phyloP scores from a whole-genome alignment of 2,797 vertebrate genomes.

The Eulemur albifrons region DNA sequence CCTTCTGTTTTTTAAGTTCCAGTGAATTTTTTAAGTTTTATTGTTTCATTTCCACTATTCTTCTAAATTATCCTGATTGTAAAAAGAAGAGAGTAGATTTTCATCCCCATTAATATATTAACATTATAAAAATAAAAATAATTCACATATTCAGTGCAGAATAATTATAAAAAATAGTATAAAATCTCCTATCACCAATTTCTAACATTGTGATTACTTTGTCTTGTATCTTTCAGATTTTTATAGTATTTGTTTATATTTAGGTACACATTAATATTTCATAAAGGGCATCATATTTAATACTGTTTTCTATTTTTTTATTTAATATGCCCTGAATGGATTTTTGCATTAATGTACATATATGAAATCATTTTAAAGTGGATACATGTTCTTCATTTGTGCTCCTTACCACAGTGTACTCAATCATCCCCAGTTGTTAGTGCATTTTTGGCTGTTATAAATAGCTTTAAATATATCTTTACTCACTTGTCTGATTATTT shows the following conservation, averaged over 20 bases:
- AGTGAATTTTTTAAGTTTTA: background rate
- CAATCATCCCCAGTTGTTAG: background rate
- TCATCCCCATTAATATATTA: background rate
- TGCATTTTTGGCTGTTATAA: background rate
- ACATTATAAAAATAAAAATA: conserved; percentile 11
- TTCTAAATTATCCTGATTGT: background rate
- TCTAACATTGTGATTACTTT: conserved; percentile 6
- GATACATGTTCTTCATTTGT: background rate
- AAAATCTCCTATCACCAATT: background rate
- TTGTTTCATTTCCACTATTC: background rate
- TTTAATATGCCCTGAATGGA: background rate
- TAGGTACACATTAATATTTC: background rate
- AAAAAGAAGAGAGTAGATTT: background rate
- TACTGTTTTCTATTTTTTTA: background rate
- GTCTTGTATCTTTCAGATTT: background rate
- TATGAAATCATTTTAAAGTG: background rate
- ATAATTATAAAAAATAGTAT: background rate
- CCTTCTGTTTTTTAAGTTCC: background rate
- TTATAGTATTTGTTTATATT: background rate
- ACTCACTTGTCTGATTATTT: background rate
- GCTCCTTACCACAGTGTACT: background rate
- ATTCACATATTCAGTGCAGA: background rate
- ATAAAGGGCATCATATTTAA: background rate
- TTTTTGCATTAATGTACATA: background rate
- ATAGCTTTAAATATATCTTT: background rate